These are phyloP conservation scores for Orientallactaga sibirica DNA, from an alignment of 2,797 vertebrate genomes.

Conservation along the genomic window DNA sequence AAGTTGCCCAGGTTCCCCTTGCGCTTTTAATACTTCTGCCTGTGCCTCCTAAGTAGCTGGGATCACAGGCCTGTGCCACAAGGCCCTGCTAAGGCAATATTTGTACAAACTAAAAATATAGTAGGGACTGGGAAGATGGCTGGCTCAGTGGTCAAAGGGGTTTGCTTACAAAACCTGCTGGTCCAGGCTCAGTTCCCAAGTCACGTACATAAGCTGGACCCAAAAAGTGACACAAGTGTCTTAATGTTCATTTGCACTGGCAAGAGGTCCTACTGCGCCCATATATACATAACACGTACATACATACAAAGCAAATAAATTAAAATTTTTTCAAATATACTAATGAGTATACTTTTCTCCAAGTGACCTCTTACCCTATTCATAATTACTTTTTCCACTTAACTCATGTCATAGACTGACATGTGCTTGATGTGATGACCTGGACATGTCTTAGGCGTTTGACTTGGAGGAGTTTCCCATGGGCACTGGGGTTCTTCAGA, in stretches of 20 bases:
- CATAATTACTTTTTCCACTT: neutral
- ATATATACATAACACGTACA: too few relatives aligned
- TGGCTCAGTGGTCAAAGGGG: too few relatives aligned
- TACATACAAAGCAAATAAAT: too few relatives aligned
- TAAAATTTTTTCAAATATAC: too few relatives aligned
- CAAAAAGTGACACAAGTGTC: too few relatives aligned
- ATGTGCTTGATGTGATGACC: neutral
- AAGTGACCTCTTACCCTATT: neutral
- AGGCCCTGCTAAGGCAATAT: neutral
- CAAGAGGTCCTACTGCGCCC: too few relatives aligned
- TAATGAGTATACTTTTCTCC: neutral
- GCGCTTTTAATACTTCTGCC: neutral
- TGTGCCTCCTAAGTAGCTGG: neutral
- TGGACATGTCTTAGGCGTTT: neutral
- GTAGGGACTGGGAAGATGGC: too few relatives aligned
- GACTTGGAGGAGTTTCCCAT: neutral
- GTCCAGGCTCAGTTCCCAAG: too few relatives aligned
- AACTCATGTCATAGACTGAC: neutral
- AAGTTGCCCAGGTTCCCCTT: neutral
- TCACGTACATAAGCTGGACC: too few relatives aligned
- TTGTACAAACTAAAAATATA: neutral
- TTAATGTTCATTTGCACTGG: too few relatives aligned
- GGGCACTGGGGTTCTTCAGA: neutral
- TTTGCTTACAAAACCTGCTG: too few relatives aligned
- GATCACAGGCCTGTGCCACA: neutral